Evolutionary conservation across 2,888 invertebrate species (phyloP).

Genomic region (Nephrotoma appendiculata): DNA sequence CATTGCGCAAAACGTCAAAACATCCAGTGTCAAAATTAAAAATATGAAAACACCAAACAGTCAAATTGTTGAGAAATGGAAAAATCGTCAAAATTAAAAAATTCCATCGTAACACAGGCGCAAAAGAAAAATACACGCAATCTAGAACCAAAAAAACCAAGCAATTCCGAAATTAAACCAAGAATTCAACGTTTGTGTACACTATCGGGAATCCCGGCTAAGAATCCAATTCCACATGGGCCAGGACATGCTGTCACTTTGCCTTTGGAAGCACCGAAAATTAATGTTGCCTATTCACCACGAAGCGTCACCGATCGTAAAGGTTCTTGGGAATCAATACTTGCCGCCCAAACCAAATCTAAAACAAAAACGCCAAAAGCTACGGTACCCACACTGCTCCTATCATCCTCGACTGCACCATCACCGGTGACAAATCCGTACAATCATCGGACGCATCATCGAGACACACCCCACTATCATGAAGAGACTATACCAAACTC

Average conservation of each 20-base stretch:
- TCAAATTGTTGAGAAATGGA: neutral
- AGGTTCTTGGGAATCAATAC: neutral
- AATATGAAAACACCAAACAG: neutral
- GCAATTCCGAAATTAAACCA: neutral
- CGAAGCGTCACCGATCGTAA: neutral
- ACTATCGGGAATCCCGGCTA: neutral
- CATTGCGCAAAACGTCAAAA: neutral
- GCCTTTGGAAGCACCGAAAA: neutral
- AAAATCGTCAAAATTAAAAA: neutral
- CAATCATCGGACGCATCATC: neutral
- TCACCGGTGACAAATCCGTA: neutral
- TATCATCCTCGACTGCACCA: neutral
- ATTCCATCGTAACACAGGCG: neutral
- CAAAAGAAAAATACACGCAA: neutral
- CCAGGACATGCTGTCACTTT: neutral
- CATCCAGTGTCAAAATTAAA: neutral
- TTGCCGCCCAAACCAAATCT: neutral
- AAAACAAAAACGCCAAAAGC: neutral
- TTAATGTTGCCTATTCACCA: neutral
- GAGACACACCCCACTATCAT: neutral
- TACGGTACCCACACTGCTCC: neutral
- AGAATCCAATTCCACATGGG: neutral
- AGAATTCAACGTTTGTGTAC: neutral
- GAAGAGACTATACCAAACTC: neutral
- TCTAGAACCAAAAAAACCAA: neutral